Percentiles rank a stretch among this genome's conserved stretches.
phyloP scores from a whole-genome alignment of 1,140 invertebrate genomes.

The Drosophila asahinai region DNA sequence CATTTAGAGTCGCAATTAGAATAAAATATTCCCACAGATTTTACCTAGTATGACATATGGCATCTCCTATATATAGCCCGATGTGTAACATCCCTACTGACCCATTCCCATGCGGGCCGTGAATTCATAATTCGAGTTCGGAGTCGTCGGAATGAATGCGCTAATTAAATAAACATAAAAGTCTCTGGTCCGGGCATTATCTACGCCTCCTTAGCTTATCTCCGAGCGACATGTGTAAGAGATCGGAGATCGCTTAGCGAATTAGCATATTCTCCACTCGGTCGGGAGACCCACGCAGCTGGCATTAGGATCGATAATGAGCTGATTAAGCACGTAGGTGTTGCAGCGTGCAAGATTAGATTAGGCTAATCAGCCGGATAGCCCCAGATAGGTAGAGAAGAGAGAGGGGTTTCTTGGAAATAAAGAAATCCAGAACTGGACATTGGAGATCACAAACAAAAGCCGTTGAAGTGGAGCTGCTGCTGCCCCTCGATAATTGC shows the following conservation, averaged over 20 bases:
- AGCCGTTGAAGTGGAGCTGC: slow-evolving; percentile 28
- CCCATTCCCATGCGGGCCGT: slow-evolving; percentile 26
- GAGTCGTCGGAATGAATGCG: slow-evolving; percentile 53
- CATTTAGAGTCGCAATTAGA: slow-evolving; percentile 3
- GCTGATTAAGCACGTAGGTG: slow-evolving; percentile 68
- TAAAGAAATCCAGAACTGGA: slow-evolving; percentile 11
- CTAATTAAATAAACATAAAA: slow-evolving; percentile 82
- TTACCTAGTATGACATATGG: slow-evolving; percentile 16
- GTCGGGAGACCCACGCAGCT: slow-evolving; percentile 53
- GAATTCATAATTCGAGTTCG: slow-evolving; percentile 66
- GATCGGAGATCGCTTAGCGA: slow-evolving; percentile 52
- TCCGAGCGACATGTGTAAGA: slow-evolving; percentile 61
- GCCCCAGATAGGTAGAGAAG: background rate
- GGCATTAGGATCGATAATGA: slow-evolving; percentile 64
- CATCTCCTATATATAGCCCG: slow-evolving; percentile 22
- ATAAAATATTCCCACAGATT: slow-evolving; percentile 12
- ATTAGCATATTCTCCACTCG: slow-evolving; percentile 55
- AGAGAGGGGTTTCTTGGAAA: background rate
- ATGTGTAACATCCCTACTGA: slow-evolving; percentile 30
- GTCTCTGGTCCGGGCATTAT: slow-evolving; percentile 59
- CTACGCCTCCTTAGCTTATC: slow-evolving; percentile 82
- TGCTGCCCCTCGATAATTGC: slow-evolving; percentile 55
- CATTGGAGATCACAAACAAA: slow-evolving; percentile 51
- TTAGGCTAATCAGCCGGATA: slow-evolving; percentile 77
- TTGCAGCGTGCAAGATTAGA: slow-evolving; percentile 78